Evolutionary conservation across 1,140 invertebrate genomes (phyloP).

Genomic region (Caligus rogercresseyi): DNA sequence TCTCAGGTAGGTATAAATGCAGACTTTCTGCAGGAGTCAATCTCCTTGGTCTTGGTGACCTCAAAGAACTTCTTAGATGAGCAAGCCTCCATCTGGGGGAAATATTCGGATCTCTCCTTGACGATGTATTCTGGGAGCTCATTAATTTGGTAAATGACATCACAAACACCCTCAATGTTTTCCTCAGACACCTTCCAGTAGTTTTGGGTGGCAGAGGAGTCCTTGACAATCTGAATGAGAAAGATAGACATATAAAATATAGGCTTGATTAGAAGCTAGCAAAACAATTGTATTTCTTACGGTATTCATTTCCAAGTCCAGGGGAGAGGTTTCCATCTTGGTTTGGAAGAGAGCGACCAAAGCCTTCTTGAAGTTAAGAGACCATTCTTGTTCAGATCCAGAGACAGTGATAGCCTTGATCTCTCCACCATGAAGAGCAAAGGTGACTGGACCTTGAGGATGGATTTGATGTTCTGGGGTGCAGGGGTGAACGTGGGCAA

Average conservation of each 20-base stretch:
- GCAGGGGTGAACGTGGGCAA: slow-evolving; percentile 1
- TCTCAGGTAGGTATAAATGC: not conserved
- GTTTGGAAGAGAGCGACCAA: slow-evolving; percentile 5
- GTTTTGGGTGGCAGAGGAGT: not conserved
- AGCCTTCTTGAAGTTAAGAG: slow-evolving; percentile 18
- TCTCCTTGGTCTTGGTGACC: slow-evolving; percentile 14
- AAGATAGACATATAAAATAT: not conserved
- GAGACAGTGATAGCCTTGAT: slow-evolving; percentile 4
- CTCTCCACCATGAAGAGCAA: slow-evolving; percentile 1
- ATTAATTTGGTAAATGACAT: slow-evolving; percentile 17
- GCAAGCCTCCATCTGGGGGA: slow-evolving; percentile 2
- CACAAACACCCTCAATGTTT: slow-evolving; percentile 15
- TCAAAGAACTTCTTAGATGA: not conserved
- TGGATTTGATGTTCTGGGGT: not conserved
- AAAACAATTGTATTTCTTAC: not conserved
- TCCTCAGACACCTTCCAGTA: slow-evolving; percentile 15
- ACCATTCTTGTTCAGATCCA: slow-evolving; percentile 16
- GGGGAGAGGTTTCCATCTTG: not conserved
- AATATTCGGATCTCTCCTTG: slow-evolving; percentile 6
- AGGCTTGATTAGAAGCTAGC: not conserved
- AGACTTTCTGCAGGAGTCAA: slow-evolving; percentile 1
- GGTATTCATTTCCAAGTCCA: slow-evolving; percentile 2
- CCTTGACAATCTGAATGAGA: not conserved
- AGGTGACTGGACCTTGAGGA: slow-evolving; percentile 6
- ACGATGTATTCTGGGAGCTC: slow-evolving; percentile 17